Percentiles rank a stretch among this genome's conserved stretches.
These are phyloP conservation scores for Dasypogon diadema DNA, from an alignment of 2,888 invertebrate species.

Conservation along the genomic window DNA sequence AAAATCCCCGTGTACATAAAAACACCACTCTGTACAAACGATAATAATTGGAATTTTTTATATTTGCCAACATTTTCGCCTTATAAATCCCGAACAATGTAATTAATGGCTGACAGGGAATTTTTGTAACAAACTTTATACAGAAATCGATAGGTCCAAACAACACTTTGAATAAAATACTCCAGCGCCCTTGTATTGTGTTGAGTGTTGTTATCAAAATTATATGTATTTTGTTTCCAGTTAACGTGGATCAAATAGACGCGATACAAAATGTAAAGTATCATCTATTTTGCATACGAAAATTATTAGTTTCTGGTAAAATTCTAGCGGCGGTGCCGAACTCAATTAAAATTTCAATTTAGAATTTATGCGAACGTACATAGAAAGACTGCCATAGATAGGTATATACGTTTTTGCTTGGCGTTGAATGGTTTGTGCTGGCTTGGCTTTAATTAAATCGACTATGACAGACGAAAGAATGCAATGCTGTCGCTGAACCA, in stretches of 20 bases:
- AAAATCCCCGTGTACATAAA: no score
- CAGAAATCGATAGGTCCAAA: slow-evolving; percentile 1
- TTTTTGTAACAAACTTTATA: not conserved
- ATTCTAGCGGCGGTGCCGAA: slow-evolving; percentile 5
- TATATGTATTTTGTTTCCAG: slow-evolving; percentile 12
- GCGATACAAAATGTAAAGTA: slow-evolving; percentile 3
- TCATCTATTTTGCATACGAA: slow-evolving; percentile 30
- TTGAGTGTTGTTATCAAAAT: slow-evolving; percentile 2
- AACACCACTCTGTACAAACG: no score
- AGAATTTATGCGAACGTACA: slow-evolving; percentile 4
- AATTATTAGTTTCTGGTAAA: slow-evolving; percentile 17
- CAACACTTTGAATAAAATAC: slow-evolving; percentile 7
- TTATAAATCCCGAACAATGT: not conserved
- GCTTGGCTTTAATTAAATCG: slow-evolving; percentile 42
- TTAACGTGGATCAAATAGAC: not conserved
- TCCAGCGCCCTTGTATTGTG: not conserved
- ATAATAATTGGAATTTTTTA: no score
- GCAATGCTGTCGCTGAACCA: slow-evolving; percentile 36
- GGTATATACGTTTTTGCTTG: not conserved
- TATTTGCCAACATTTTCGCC: no score
- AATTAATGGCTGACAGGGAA: not conserved
- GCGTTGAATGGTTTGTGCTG: not conserved
- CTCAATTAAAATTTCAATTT: slow-evolving; percentile 45
- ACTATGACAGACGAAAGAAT: slow-evolving; percentile 38
- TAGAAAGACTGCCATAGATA: not conserved